These are phyloP conservation scores for Probosciger aterrimus DNA, from an alignment of 2,113 vertebrate genomes.

Conservation along the genomic window DNA sequence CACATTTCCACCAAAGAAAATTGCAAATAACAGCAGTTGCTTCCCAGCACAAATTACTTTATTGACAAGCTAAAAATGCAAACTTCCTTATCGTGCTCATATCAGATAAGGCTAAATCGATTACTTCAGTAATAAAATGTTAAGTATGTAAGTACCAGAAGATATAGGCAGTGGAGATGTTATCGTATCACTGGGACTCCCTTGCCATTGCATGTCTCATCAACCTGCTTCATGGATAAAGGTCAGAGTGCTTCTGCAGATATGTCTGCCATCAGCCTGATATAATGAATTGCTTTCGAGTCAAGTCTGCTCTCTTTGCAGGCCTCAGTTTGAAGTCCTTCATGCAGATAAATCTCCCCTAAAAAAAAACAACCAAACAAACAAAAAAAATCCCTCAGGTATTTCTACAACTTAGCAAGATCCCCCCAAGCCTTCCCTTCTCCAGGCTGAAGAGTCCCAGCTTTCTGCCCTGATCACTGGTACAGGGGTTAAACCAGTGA, in stretches of 20 bases:
- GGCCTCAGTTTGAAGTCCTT: neutral
- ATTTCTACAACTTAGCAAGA: neutral
- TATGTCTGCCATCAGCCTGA: neutral
- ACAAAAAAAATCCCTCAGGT: neutral
- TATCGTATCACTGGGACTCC: neutral
- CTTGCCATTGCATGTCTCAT: neutral
- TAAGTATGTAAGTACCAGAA: constrained; percentile 12
- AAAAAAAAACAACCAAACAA: neutral
- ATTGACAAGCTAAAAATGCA: constrained; percentile 42
- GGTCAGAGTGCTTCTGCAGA: constrained; percentile 5
- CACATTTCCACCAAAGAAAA: neutral
- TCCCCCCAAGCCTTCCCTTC: neutral
- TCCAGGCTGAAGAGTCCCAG: neutral
- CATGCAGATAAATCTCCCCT: neutral
- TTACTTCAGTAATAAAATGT: constrained; percentile 37
- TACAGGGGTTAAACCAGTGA: neutral
- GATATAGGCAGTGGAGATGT: neutral
- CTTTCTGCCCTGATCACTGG: neutral
- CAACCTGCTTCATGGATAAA: neutral
- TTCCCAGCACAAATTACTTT: constrained; percentile 14
- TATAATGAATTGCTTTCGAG: neutral
- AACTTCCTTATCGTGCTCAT: neutral
- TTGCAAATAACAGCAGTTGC: constrained; percentile 13
- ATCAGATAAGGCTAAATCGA: constrained; percentile 38
- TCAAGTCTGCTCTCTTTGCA: neutral